Conservation (phyloP, 2,113 vertebrate species). For the Siniperca knerii region DNA sequence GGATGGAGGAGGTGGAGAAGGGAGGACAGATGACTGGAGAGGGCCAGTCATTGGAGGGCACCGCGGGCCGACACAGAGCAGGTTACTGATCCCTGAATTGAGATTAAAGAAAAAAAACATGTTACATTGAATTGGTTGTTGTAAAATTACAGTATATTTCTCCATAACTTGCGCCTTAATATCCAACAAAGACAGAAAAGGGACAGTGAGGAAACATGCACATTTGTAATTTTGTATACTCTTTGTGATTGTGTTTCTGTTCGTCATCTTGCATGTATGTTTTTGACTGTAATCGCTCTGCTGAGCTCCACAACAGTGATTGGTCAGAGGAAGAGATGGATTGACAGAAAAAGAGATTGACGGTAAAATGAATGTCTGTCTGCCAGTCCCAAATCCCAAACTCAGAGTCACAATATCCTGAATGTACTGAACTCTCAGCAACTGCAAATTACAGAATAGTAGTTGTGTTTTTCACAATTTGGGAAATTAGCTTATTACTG, state of each 20-base stretch:
- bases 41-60: slow-evolving; percentile 3
- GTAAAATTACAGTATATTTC: neutral
- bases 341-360: slow-evolving; percentile 27
- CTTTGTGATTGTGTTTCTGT: neutral
- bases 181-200: neutral
- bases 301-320: slow-evolving; percentile 8
- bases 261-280: neutral
- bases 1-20: slow-evolving; percentile 5
- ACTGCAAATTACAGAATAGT: neutral
- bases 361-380: slow-evolving; percentile 15
- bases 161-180: neutral
- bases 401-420: neutral
- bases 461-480: neutral
- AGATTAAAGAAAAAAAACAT: slow-evolving; percentile 40
- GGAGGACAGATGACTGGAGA: slow-evolving; percentile 23
- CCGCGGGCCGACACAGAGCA: slow-evolving; percentile 6
- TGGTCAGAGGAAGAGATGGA: neutral
- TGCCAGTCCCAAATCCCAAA: slow-evolving; percentile 19
- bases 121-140: slow-evolving; percentile 10
- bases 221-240: neutral
- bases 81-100: slow-evolving; percentile 30
- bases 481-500: neutral
- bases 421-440: neutral
- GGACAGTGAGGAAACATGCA: neutral
- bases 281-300: slow-evolving; percentile 21